Conservation (phyloP, 2,113 vertebrate species). For the Todiramphus chloris region DNA sequence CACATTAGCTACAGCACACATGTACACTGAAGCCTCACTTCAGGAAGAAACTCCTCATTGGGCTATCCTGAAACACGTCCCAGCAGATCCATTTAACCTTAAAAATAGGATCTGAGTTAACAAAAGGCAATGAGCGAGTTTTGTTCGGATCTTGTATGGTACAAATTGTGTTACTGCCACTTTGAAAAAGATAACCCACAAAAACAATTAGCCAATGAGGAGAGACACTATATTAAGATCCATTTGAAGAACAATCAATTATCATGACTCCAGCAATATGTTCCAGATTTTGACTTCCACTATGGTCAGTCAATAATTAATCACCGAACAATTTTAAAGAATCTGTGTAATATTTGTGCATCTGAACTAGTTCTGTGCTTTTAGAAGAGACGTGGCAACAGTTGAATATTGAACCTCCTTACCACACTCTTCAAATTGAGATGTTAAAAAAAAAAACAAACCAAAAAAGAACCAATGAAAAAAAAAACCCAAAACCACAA, state of each 20-base stretch:
- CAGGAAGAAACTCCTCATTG: background rate
- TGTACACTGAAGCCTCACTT: background rate
- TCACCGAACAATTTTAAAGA: background rate
- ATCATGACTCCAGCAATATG: background rate
- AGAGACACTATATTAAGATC: background rate
- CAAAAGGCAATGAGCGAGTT: background rate
- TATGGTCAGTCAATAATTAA: background rate
- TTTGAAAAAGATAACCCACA: background rate
- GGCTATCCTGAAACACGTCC: background rate
- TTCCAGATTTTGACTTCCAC: background rate
- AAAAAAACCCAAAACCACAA: background rate
- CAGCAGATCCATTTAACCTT: background rate
- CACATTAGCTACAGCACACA: background rate
- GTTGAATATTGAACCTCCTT: background rate
- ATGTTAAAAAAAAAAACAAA: background rate
- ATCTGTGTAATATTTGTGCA: background rate
- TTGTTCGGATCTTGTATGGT: background rate
- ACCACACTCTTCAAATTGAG: background rate
- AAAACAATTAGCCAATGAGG: background rate
- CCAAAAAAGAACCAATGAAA: background rate
- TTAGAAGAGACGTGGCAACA: background rate
- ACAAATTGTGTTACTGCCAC: background rate
- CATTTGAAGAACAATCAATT: background rate
- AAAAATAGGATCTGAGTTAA: background rate
- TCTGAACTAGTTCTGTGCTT: background rate